Base-by-base conservation (phyloP, 2,113 vertebrate genomes). In the Puntigrus tetrazona region DNA sequence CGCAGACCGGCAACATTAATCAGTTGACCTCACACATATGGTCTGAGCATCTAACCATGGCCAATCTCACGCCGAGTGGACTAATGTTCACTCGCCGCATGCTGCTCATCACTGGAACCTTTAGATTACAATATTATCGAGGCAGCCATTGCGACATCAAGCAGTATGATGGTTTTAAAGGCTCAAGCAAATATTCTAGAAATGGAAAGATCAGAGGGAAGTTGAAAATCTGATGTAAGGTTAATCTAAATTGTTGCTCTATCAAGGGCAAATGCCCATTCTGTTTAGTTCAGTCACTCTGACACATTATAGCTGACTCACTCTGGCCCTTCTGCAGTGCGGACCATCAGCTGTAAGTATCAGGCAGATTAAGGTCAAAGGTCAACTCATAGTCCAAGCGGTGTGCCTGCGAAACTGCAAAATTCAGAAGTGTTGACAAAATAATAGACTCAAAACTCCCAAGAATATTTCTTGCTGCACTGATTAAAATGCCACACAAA, bases 1-100 rank as follows among this genome's bases (percentile, higher is more conserved):
- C 18, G 18, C 34, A 50, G 31, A 78, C 31, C 73, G 31, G 65
- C 43, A 14, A 67, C 70, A 47, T 61, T 69, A 80, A 61, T 25
- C 69, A 78, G 78, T 22, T 78, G 65, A 86, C 63, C 73, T 85
- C 65, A 69, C 63, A 63, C 70, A 85, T 77, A 77, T 78, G 83
- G 79, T 11, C 47, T 52, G 43, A 57, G 43, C 78, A 65, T 70
- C 76, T 70, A 65, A 61, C 41, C 65, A 82, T 59, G 25, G 65
- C 86, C 47, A 78, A 61, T 74, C 65, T 72, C 52, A 84, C 81
- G 45, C 82, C 55, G 77, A 75, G 69, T 41, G 75, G 67, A 61
- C n/a, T n/a, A 65, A 55, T 74, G 57, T 84, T 84, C 83, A 59
- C 69, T 27, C 81, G 57, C 38, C 79, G 22, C 25, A 82, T 57